Conservation (phyloP, 2,797 vertebrate genomes). For the Bradypus variegatus region DNA sequence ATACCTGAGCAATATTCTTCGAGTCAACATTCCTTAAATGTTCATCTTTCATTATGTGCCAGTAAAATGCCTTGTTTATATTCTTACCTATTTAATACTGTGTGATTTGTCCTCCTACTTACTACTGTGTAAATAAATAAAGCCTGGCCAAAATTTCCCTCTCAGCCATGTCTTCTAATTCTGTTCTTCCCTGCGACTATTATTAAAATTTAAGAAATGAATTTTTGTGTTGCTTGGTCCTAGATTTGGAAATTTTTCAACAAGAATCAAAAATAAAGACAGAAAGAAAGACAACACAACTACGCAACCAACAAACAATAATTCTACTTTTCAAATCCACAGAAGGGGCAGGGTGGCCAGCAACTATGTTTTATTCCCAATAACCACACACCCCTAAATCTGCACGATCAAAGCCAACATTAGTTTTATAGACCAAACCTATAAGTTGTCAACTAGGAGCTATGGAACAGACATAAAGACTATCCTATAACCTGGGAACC, state of each 20-base stretch:
- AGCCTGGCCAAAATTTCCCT: background rate
- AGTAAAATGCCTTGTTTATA: background rate
- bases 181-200: background rate
- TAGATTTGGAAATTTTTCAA: constrained; percentile 17
- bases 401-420: constrained; percentile 21
- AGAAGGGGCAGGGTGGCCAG: background rate
- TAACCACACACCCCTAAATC: background rate
- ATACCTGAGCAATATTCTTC: background rate
- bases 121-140: background rate
- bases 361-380: background rate
- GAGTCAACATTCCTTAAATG: constrained; percentile 1
- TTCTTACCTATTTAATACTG: background rate
- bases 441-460: background rate
- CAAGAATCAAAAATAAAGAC: background rate
- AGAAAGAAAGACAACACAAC: background rate
- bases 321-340: background rate
- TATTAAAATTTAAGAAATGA: background rate
- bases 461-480: background rate
- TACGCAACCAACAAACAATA: background rate
- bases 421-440: background rate
- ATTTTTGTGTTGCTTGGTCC: constrained; percentile 2
- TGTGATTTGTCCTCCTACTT: background rate
- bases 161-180: background rate
- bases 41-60: background rate
- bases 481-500: background rate